Conservation (phyloP, 1,140 invertebrate species). For the Drosophila parabipectinata region DNA sequence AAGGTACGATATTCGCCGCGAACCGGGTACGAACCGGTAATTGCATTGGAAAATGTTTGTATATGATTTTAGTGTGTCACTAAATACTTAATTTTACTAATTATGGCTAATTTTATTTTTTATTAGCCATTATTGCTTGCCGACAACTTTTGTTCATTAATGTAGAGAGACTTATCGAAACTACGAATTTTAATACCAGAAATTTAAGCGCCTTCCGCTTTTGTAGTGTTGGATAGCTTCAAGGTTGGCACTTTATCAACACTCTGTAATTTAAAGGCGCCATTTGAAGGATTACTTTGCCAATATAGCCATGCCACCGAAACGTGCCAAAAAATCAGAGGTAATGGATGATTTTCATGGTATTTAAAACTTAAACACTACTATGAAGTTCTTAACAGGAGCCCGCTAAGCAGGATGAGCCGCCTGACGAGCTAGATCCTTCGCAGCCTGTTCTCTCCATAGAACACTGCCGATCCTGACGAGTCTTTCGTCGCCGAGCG, state of each 20-base stretch:
- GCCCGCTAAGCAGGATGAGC: background rate
- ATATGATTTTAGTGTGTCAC: too few relatives aligned
- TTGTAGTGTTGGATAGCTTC: background rate
- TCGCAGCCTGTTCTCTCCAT: conserved; percentile 53
- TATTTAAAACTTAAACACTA: background rate
- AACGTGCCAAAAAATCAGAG: conserved; percentile 22
- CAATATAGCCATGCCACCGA: conserved; percentile 34
- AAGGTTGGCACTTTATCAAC: background rate
- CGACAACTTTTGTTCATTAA: too few relatives aligned
- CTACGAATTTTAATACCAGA: background rate
- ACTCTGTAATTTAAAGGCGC: background rate
- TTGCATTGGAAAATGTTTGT: too few relatives aligned
- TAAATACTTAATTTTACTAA: too few relatives aligned
- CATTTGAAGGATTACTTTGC: background rate
- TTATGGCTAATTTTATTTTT: too few relatives aligned
- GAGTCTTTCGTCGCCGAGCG: conserved; percentile 72
- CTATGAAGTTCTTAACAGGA: background rate
- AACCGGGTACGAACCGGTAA: too few relatives aligned
- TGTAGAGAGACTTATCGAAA: too few relatives aligned
- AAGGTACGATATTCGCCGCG: too few relatives aligned
- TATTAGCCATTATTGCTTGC: too few relatives aligned
- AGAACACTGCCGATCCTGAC: conserved; percentile 70
- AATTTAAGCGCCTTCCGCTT: background rate
- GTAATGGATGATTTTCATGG: background rate
- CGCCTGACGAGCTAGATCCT: conserved; percentile 24